A percentile compares a stretch with the other conserved stretches of the same genome.
phyloP scores from a whole-genome alignment of 2,113 vertebrate genomes.

The Bubo bubo region DNA sequence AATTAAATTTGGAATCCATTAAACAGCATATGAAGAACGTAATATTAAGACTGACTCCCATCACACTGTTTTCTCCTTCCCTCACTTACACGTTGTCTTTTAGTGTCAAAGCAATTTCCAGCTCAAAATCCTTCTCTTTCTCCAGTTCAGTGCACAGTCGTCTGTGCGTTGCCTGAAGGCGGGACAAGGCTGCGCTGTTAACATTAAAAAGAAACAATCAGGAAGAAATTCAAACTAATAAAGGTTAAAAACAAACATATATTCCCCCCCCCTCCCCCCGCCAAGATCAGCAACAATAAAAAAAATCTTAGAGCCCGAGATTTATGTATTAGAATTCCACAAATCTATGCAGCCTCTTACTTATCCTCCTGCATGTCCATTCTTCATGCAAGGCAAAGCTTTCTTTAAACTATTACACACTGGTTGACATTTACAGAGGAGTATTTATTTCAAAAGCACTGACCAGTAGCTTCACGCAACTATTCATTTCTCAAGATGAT shows the following conservation, averaged over 20 bases:
- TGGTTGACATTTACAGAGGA: not conserved
- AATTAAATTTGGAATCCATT: not conserved
- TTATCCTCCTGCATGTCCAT: not conserved
- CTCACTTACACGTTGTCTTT: slow-evolving; percentile 81
- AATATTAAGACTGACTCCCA: not conserved
- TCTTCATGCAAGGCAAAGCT: not conserved
- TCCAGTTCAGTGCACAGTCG: slow-evolving; percentile 75
- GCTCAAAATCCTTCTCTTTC: slow-evolving; percentile 74
- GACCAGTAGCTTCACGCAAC: not conserved
- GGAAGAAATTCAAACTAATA: not conserved
- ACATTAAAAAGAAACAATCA: not conserved
- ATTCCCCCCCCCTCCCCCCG: too few species aligned
- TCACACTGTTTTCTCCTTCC: too few species aligned
- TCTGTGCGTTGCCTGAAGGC: slow-evolving; percentile 70
- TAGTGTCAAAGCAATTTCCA: slow-evolving; percentile 55
- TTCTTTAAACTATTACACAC: not conserved
- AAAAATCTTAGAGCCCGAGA: not conserved
- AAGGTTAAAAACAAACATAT: not conserved
- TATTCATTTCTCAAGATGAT: not conserved
- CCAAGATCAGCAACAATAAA: not conserved
- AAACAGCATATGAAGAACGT: not conserved
- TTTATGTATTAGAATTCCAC: not conserved
- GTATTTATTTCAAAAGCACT: not conserved
- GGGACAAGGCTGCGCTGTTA: slow-evolving; percentile 76
- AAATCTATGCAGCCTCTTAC: not conserved